Evolutionary conservation across 2,888 invertebrate genomes (phyloP), one percentile per base, ranked within the genome.

Genomic region (Psylliodes chrysocephalus): DNA sequence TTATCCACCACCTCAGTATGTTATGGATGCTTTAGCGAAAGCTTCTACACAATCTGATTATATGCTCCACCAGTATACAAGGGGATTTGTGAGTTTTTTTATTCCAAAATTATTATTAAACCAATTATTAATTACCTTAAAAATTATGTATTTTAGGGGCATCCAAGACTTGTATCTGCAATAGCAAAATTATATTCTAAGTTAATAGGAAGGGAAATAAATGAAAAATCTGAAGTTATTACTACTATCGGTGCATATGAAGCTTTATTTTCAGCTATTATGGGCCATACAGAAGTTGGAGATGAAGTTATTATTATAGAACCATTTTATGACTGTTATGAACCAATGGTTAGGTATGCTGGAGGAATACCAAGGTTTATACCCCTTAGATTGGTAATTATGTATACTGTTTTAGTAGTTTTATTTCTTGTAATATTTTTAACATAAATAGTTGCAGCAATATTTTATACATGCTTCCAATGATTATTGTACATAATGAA

Each of bases 261-360:
- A 80, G 94, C 97, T 0, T 84, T 99, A 0, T 98, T 91, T 83
- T 90, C 91, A 49, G 84, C 93, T 7, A 91, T 98, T 66, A 56
- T 82, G 83, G 74, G 74, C 12, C 93, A 96, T 77, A 89, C 98
- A 6, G 92, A 93, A 73, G 87, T 87, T 1, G 96, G 91, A 0
- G 93, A 93, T 79, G 94, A 97, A 85, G 96, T 95, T 60, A 96
- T 98, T 64, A 94, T 99, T 18, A 96, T 99, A 69, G 99, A 99
- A 81, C 99, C 99, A 0, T 98, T 91, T 83, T 99, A 96, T 79
- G 99, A 99, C 82, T 98, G 98, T 79, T 99, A 99, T 78, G 94
- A 93, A 71, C 96, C 96, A 0, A 96, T 98, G 93, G 92, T 97
- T 10, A 87, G 86, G 71, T 89, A 90, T 73, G 95, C 96, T 1